phyloP scores from a whole-genome alignment of 2,888 invertebrate species.

The Pachydiplax longipennis region DNA sequence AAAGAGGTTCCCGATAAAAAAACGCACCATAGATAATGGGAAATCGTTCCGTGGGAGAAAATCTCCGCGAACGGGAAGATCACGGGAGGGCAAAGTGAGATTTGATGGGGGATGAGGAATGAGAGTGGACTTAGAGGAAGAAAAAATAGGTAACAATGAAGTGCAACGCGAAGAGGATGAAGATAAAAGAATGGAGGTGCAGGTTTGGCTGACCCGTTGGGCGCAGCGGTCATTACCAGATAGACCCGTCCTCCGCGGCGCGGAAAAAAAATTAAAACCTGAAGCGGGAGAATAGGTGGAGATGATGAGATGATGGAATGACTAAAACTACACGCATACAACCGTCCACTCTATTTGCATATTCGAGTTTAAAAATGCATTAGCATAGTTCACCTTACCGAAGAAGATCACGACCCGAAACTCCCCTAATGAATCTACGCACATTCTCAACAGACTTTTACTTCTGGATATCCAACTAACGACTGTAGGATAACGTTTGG shows the following conservation, averaged over 20 bases:
- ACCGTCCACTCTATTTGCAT: constrained; percentile 30
- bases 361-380: constrained; percentile 42
- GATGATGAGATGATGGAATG: constrained; percentile 33
- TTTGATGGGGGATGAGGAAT: not conserved
- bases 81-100: not conserved
- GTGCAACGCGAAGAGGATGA: not conserved
- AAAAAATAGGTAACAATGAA: constrained; percentile 27
- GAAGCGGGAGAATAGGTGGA: not conserved
- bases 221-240: constrained; percentile 22
- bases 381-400: not conserved
- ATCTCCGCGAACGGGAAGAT: not conserved
- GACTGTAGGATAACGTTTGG: too few relatives aligned
- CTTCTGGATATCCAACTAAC: too few relatives aligned
- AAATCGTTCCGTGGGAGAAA: not conserved
- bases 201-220: not conserved
- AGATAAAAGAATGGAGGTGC: constrained; percentile 27
- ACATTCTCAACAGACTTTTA: too few relatives aligned
- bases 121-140: not conserved
- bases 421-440: too few relatives aligned
- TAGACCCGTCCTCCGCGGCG: constrained; percentile 9
- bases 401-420: too few relatives aligned
- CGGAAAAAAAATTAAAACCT: constrained; percentile 32
- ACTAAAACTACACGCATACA: constrained; percentile 24
- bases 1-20: not conserved
- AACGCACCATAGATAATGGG: not conserved